A percentile compares a stretch with the other conserved stretches of the same genome.
Conservation (phyloP, 2,888 invertebrate species). For the Hoplodrina ambigua region DNA sequence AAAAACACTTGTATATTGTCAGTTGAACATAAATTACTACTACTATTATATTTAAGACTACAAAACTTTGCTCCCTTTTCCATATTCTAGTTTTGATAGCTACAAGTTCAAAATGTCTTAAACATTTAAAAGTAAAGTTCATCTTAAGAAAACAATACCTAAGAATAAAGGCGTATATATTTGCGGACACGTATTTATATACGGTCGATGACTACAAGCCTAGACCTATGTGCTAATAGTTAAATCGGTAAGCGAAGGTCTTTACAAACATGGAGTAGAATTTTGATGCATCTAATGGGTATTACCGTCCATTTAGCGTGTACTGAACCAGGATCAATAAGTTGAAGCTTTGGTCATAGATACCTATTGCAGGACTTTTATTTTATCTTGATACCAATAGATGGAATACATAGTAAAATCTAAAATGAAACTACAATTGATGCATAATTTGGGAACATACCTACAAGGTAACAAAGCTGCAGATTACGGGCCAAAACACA, state of each 20-base stretch:
- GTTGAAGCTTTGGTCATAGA: constrained; percentile 6
- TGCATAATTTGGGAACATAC: not conserved
- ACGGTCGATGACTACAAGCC: constrained; percentile 3
- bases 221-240: constrained; percentile 29
- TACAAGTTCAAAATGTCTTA: not conserved
- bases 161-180: not conserved
- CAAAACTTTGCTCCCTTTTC: constrained; percentile 3
- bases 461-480: not conserved
- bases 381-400: not conserved
- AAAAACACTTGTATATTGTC: constrained; percentile 8
- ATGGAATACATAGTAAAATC: constrained; percentile 4
- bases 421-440: not conserved
- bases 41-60: not conserved
- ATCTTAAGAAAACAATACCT: not conserved
- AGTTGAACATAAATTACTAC: constrained; percentile 12
- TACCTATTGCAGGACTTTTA: not conserved
- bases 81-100: constrained; percentile 12
- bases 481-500: not conserved
- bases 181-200: constrained; percentile 9
- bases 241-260: constrained; percentile 40
- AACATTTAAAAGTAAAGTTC: not conserved
- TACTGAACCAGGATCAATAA: constrained; percentile 58
- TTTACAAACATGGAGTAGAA: constrained; percentile 40
- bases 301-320: constrained; percentile 45
- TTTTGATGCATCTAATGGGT: constrained; percentile 49